Conservation (phyloP, 2,888 invertebrate genomes). For the Hyalella azteca region DNA sequence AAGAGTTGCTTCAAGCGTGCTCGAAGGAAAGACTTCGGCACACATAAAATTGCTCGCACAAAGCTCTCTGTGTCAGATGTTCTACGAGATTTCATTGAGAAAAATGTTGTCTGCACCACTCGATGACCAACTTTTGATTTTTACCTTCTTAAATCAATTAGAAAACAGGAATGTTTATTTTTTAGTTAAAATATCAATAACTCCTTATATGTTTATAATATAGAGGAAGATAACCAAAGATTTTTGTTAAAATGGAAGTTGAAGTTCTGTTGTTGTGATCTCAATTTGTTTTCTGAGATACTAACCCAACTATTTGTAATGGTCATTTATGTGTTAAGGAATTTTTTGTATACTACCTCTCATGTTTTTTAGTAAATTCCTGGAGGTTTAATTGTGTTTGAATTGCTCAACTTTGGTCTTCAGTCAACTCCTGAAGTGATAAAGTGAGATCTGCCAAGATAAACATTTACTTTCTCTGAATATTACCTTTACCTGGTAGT, state of each 20-base stretch:
- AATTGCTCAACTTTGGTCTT: too few relatives aligned
- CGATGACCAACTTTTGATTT: neutral
- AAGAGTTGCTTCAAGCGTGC: neutral
- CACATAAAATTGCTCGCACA: neutral
- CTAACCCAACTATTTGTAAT: neutral
- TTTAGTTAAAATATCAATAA: neutral
- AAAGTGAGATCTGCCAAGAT: too few relatives aligned
- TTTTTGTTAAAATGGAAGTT: too few relatives aligned
- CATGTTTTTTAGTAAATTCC: too few relatives aligned
- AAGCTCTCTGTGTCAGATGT: neutral
- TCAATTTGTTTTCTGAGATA: neutral
- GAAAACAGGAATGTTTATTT: too few relatives aligned
- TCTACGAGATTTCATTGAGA: neutral
- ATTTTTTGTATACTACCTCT: too few relatives aligned
- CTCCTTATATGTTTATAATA: neutral
- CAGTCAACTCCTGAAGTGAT: too few relatives aligned
- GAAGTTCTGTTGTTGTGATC: neutral
- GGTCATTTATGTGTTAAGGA: too few relatives aligned
- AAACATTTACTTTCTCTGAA: too few relatives aligned
- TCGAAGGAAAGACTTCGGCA: neutral
- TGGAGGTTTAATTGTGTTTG: too few relatives aligned
- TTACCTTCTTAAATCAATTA: too few relatives aligned
- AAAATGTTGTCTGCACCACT: neutral
- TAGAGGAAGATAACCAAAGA: neutral
- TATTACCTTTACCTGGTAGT: too few relatives aligned